Evolutionary conservation across 1,140 invertebrate species (phyloP).

Genomic region (Cyrtorhinus lividipennis): DNA sequence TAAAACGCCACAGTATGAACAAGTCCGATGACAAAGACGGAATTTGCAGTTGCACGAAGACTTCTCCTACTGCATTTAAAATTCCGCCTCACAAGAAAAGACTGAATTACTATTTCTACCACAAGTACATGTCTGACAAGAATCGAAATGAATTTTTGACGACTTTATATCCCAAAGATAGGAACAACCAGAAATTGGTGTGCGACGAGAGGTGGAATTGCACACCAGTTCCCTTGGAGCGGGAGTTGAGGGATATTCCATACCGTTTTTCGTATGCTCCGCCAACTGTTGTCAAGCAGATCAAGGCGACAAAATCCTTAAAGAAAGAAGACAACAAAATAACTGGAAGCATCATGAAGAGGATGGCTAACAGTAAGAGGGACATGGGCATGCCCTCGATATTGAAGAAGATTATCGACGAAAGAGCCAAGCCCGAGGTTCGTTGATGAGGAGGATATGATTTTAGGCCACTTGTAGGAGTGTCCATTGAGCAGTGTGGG

Average conservation of each 20-base stretch:
- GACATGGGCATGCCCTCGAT: no score
- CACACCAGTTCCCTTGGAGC: neutral
- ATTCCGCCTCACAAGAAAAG: neutral
- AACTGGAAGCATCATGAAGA: no score
- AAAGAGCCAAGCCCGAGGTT: no score
- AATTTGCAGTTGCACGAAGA: neutral
- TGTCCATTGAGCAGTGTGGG: no score
- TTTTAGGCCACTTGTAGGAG: no score
- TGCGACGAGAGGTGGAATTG: neutral
- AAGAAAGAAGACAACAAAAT: no score
- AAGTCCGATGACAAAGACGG: neutral
- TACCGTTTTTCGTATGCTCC: slow-evolving; percentile 1
- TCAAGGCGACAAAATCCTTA: neutral
- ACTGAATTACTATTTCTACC: neutral
- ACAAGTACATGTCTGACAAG: neutral
- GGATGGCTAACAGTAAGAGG: no score
- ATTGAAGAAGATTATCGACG: no score
- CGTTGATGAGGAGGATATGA: no score
- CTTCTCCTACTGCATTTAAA: neutral
- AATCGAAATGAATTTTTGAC: neutral
- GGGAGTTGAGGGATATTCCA: neutral
- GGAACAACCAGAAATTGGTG: neutral
- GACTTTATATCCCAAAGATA: neutral
- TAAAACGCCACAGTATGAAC: neutral
- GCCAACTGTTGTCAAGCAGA: neutral